These are phyloP conservation scores for Tachuris rubrigastra DNA, from an alignment of 2,113 vertebrate species.

Conservation along the genomic window DNA sequence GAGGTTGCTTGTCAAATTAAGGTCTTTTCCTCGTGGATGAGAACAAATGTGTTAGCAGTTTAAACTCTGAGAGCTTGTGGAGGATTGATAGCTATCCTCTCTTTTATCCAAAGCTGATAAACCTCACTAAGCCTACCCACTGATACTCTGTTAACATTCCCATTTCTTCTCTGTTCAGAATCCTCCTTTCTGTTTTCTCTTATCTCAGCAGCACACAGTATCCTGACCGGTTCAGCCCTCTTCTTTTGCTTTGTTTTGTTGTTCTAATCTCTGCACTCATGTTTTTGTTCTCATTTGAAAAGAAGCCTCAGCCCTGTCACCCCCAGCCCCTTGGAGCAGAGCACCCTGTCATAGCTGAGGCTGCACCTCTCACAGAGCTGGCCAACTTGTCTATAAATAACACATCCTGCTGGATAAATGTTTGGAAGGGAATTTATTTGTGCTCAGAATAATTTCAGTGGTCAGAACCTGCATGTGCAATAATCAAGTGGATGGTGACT, in stretches of 20 bases:
- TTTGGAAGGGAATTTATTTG: neutral
- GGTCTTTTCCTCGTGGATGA: neutral
- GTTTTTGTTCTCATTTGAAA: neutral
- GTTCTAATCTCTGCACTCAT: neutral
- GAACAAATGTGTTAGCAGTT: neutral
- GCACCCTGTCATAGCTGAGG: neutral
- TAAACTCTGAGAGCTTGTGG: neutral
- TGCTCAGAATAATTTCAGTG: neutral
- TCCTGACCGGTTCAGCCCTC: neutral
- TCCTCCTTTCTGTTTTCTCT: neutral
- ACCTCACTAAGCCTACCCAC: conserved; percentile 38
- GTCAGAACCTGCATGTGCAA: neutral
- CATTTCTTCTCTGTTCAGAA: conserved; percentile 22
- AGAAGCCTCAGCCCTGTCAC: neutral
- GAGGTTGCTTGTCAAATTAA: neutral
- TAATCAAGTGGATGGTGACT: neutral
- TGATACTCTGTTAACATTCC: conserved; percentile 34
- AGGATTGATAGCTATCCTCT: conserved; percentile 44
- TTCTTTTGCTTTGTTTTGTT: neutral
- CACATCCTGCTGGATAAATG: neutral
- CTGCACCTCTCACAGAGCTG: neutral
- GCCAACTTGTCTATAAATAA: neutral
- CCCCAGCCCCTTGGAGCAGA: neutral
- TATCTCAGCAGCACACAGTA: neutral
- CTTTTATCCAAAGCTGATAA: conserved; percentile 58